Evolutionary conservation across 35 echinoderm and acorn worm genomes (phyloP), one percentile per base, ranked within the genome.

Genomic region (Ophiothrix spiculata): DNA sequence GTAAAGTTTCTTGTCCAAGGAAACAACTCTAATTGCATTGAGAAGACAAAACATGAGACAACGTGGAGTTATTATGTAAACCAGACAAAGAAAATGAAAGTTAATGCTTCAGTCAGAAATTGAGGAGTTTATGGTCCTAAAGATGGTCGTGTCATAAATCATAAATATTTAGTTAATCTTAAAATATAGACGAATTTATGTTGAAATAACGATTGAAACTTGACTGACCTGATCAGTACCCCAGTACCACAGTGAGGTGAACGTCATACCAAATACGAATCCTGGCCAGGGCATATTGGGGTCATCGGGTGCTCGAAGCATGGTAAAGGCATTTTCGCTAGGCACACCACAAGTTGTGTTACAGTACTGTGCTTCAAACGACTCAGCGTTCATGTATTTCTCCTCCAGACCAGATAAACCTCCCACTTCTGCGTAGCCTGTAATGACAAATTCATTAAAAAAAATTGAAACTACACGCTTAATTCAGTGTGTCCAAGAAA

Each of bases 231-330:
- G 94, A 80, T 97, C 94, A 0, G 94, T 85, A 29, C 91, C 90
- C 94, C 94, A 97, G 79, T 97, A 97, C 94, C 94, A 97, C n/a
- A 97, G 93, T 33, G 94, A 93, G 0, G 91, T 87, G 12, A 88
- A 79, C 1, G 94, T 97, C 76, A 90, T 81, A 54, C 94, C 94
- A 39, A 97, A 90, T 2, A 97, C 49, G 74, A 93, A 93, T 21
- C 94, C 94, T 37, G 89, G 41, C 94, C 94, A 97, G 15, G 94
- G 94, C 79, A 97, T 93, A 39, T 97, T 91, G 38, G 94, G 87
- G 36, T 87, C 37, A 13, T 54, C 80, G 29, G 94, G 91, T 35
- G 90, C 83, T 16, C 94, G 77, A 37, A 93, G 77, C 94, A 97
- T 97, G 69, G 84, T 77, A 37, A 80, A 93, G 0, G 94, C 83